Base-by-base conservation (phyloP, 2,888 invertebrate species). In the Sthenelais limicola region DNA sequence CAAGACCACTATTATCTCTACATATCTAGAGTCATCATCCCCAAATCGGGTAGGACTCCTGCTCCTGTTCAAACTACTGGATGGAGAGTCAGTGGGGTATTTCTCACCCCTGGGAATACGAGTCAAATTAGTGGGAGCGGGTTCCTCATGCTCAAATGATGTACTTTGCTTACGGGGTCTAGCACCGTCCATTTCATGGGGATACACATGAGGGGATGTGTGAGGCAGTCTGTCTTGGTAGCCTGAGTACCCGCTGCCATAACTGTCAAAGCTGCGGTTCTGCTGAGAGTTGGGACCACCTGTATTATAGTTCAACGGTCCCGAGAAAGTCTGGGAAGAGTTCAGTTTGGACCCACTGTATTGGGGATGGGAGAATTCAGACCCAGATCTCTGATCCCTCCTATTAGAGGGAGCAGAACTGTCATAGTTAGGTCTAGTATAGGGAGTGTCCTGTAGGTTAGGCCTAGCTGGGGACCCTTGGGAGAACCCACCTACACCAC, bases 1-100 rank as follows among this genome's bases (percentile, higher is more conserved):
- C 68, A 98, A 89, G 0, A 94, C 93, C 9, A 98, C 93, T 73
- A 92, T 88, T 79, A 94, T 92, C 81, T 93, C 93, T 52, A 92
- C 66, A 24, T 24, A 74, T 9, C 68, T 32, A 9, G 74, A 78
- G 32, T 83, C 83, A 18, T 80, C 80, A 21, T 75, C 75, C 1
- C 73, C 68, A 15, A 71, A 67, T 12, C 72, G 67, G 47, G 73
- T 73, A 43, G 71, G 76, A 73, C 77, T 76, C 9, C 76, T 58
- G 21, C 72, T 72, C 24, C 71, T 48, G 43, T 76, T 69, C 15
- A 71, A 70, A n/a, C 72, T 62, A 24, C 49, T 68, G 38, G 66
- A 79, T 49, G 72, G 80, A 76, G 73, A 76, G 15, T 80, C 81
- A 21, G 79, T 80, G n/a, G 68, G 33, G 30, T 26, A 52, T 24